A percentile compares a stretch with the other conserved stretches of the same genome.
Conservation (phyloP, 1,140 invertebrate genomes). For the Cephus cinctus region DNA sequence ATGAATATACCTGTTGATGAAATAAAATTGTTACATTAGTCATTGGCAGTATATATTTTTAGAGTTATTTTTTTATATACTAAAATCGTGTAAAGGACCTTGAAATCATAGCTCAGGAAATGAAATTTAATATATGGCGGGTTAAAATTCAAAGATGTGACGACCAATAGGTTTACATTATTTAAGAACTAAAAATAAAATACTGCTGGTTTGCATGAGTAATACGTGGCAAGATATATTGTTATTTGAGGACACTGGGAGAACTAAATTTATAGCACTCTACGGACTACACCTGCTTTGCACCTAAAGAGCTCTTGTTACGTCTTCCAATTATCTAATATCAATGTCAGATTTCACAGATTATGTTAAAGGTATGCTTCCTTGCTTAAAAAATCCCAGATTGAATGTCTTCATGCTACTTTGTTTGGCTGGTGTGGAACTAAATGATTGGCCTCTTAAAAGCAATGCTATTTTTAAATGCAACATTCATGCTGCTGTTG, state of each 20-base stretch:
- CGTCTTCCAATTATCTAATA: too few species aligned
- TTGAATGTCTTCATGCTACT: too few species aligned
- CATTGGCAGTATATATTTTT: too few species aligned
- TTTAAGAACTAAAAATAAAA: constrained; percentile 10
- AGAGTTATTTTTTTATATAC: too few species aligned
- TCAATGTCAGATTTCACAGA: too few species aligned
- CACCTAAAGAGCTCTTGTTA: too few species aligned
- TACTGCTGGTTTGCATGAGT: not conserved
- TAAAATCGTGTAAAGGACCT: not conserved
- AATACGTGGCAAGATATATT: constrained; percentile 4
- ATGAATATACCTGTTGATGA: constrained; percentile 63
- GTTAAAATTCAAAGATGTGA: not conserved
- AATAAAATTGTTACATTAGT: not conserved
- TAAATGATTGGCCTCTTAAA: too few species aligned
- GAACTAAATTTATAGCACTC: constrained; percentile 16
- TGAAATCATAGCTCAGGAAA: not conserved
- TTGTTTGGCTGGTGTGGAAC: too few species aligned
- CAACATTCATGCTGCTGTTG: too few species aligned
- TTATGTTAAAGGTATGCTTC: too few species aligned
- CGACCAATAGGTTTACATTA: not conserved
- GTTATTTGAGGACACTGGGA: constrained; percentile 2
- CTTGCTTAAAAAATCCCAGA: too few species aligned
- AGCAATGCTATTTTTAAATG: too few species aligned
- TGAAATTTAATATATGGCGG: not conserved
- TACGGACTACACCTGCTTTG: constrained; percentile 17